phyloP scores from a whole-genome alignment of 2,113 vertebrate genomes.

The Callospermophilus lateralis region DNA sequence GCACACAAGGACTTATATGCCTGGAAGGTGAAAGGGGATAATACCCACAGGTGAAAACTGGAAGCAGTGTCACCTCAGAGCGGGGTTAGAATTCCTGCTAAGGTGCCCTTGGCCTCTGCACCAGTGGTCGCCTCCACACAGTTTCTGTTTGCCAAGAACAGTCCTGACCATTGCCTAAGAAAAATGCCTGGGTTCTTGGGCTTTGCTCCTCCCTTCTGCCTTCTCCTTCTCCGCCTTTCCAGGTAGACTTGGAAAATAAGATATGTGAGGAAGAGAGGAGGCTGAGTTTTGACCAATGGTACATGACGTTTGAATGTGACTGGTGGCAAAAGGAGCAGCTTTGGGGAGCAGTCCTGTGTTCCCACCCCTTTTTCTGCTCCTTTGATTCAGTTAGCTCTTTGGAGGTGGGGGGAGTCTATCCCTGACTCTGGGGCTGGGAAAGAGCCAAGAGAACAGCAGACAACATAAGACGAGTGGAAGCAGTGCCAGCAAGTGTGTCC shows the following conservation, averaged over 20 bases:
- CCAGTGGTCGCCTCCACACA: not conserved
- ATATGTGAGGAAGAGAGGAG: not conserved
- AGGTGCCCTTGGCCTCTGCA: not conserved
- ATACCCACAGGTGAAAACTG: not conserved
- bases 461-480: not conserved
- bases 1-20: not conserved
- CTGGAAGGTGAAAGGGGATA: not conserved
- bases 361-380: not conserved
- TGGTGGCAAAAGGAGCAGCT: not conserved
- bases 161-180: not conserved
- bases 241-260: not conserved
- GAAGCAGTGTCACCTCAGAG: not conserved
- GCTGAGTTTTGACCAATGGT: not conserved
- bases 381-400: not conserved
- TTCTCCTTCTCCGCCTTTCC: conserved; percentile 22
- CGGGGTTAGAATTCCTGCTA: not conserved
- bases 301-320: not conserved
- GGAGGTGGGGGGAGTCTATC: not conserved
- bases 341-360: not conserved
- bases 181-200: not conserved
- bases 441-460: not conserved
- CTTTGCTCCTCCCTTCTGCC: not conserved
- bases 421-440: not conserved
- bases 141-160: not conserved
- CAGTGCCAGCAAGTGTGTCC: no score